Evolutionary conservation across 2,797 vertebrate genomes (phyloP), one percentile per base, ranked within the genome.

Genomic region (Cirrhinus molitorella): DNA sequence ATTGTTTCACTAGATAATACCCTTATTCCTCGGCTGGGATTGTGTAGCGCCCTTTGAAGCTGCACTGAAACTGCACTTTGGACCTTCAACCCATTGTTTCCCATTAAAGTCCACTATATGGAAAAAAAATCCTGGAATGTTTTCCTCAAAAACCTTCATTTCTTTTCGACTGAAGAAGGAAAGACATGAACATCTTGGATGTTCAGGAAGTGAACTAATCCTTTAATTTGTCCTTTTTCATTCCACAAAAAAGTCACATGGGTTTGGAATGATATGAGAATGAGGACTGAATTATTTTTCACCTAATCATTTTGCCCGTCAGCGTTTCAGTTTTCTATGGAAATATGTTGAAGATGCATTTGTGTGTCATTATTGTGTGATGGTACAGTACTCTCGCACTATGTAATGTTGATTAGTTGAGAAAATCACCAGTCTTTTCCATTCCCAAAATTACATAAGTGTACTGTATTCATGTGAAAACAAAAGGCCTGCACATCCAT

Each of bases 291-390:
- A 13, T 55, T n/a, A 55, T 55, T n/a, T 57, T 57, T 57, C 8
- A 57, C 4, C 55, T 59, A 13, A 28, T 28, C 13, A 1, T 53
- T 34, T 37, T n/a, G n/a, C 49, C 49, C 68, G 31, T 53, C 49
- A n/a, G 28, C 2, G 9, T 19, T 65, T 65, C 8, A 34, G 61
- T 11, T 74, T 74, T 55, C 11, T 55, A 74, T 31, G 71, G 49
- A 34, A 74, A 74, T 74, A 74, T 74, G 49, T n/a, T 74, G 17
- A 73, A 71, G 45, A 53, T 67, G 31, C 47, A 34, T 37, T 12
- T 68, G 13, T 5, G 37, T 17, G 37, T 28, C 66, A 31, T 68
- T 71, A 71, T 51, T 79, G 8, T 67, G 47, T 79, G 45, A 79
- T 23, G 61, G 61, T 67, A 66, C 61, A 53, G 4, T 59, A 34